Base-by-base conservation (phyloP, 2,797 vertebrate genomes). In the Psittacula echo region DNA sequence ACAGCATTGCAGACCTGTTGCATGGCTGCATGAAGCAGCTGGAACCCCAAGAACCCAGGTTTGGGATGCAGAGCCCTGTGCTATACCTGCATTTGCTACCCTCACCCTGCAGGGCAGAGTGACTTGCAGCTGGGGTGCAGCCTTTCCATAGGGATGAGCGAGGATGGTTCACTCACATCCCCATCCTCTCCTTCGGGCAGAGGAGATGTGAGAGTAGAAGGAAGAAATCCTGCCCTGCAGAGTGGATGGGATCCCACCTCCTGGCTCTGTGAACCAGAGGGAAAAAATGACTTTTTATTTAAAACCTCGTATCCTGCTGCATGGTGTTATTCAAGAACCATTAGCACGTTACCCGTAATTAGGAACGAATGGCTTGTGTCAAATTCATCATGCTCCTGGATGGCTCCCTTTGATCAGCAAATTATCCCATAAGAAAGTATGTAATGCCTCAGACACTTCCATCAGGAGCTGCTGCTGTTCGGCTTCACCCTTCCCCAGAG, bases 341-440 rank as follows among this genome's bases (percentile, higher is more conserved):
- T 85, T 90, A 97, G 95, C 75, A 44, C 10, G 74, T 68, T 94
- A 41, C 41, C 89, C 64, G 5, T 95, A 97, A 96, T 37, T 85
- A 96, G 95, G 96, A 96, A 96, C 9, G 71, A 97, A 96, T 92
- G 95, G 93, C 64, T 96, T 70, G 91, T 94, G 90, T 79, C 92
- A 76, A 62, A 83, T 81, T 81, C 83, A 87, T 95, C 92, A 62
- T 50, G 94, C 68, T 77, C 71, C 87, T 74, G 89, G 50, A 39
- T 39, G 80, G 78, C 29, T 92, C 81, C 58, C 56, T 87, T 47
- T 87, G 87, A 80, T 87, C 95, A 72, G 72, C 68, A 85, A 89
- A 93, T 24, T 66, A 95, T 50, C 72, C 89, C 86, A 77, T 50
- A 13, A 87, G 61, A 78, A 95, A 53, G 23, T 71, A 39, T 64